Evolutionary conservation across 1,140 invertebrate genomes (phyloP).

Genomic region (Mylabris phalerata): DNA sequence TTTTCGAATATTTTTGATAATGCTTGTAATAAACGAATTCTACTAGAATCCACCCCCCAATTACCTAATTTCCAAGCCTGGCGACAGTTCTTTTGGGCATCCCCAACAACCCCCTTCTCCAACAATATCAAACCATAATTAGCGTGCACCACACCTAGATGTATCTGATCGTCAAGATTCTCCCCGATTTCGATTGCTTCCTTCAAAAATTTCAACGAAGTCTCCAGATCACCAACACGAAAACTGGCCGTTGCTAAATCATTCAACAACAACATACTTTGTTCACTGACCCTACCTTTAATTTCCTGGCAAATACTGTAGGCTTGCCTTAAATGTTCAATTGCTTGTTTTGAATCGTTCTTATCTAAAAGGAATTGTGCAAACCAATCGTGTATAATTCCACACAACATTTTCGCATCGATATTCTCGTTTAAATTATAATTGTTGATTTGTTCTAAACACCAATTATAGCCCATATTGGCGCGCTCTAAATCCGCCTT

Average conservation of each 20-base stretch:
- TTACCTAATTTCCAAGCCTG: slow-evolving; percentile 61
- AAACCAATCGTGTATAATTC: slow-evolving; percentile 75
- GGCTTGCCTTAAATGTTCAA: slow-evolving; percentile 60
- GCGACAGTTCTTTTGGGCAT: slow-evolving; percentile 66
- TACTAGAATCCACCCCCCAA: slow-evolving; percentile 5
- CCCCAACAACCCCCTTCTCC: slow-evolving; percentile 57
- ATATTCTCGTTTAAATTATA: slow-evolving; percentile 45
- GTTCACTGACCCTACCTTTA: slow-evolving; percentile 61
- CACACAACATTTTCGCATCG: slow-evolving; percentile 56
- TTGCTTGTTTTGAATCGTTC: slow-evolving; percentile 56
- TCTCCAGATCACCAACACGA: slow-evolving; percentile 56
- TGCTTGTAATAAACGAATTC: too few species aligned
- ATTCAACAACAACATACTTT: slow-evolving; percentile 74
- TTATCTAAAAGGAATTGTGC: slow-evolving; percentile 64
- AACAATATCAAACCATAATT: slow-evolving; percentile 79
- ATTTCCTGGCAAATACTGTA: slow-evolving; percentile 59
- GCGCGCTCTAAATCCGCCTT: slow-evolving; percentile 58
- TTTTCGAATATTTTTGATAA: too few species aligned
- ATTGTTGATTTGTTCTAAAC: slow-evolving; percentile 59
- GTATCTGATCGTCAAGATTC: slow-evolving; percentile 54
- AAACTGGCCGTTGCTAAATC: slow-evolving; percentile 73
- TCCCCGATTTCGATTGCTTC: slow-evolving; percentile 63
- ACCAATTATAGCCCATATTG: slow-evolving; percentile 68
- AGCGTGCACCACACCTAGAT: slow-evolving; percentile 67
- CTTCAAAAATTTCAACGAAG: slow-evolving; percentile 63